Evolutionary conservation across 2,113 vertebrate species (phyloP), one percentile per base, ranked within the genome.

Genomic region (Acrocephalus kingi): DNA sequence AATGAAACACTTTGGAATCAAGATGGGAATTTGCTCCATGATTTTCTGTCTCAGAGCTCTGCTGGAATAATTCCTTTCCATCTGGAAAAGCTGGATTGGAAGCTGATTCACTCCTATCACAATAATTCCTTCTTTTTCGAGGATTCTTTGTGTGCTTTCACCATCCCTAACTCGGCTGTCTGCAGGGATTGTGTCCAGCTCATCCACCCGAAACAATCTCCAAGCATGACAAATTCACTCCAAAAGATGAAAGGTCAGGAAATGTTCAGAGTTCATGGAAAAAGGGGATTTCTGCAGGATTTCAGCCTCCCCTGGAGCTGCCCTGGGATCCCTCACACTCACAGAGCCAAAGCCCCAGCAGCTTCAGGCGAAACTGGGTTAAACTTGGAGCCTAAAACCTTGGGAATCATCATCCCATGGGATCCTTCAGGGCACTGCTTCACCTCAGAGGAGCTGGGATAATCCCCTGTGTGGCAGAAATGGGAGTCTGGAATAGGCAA

Each of bases 221-320:
- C 13, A 67, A 84, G 81, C 45, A 11, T 82, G 81, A 74, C 87
- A 94, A 95, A 91, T 91, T 45, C 84, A 75, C 73, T 43, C 78
- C 78, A 71, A 87, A 84, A 87, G 81, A 89, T 84, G 81, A 96
- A 96, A 91, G 52, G 77, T 75, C 10, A 25, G 81, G 51, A 82
- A 87, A 79, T n/a, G 84, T 82, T 75, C 23, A 11, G 91, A 71
- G 66, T 48, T 75, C 77, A 25, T 46, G 89, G 91, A 84, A 93
- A 89, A 59, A 64, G 10, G 33, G 62, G 81, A 94, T 93, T 96
- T 89, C 52, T 66, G n/a, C 52, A 49, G 66, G 66, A 79, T 67
- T 94, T 52, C 54, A 39, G 69, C 84, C 87, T 82, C 39, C 33
- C 27, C 69, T 43, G 48, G 35, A 35, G 66, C n/a, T 87, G 80